Evolutionary conservation across 2,797 vertebrate species (phyloP).

Genomic region (Lutjanus campechanus): DNA sequence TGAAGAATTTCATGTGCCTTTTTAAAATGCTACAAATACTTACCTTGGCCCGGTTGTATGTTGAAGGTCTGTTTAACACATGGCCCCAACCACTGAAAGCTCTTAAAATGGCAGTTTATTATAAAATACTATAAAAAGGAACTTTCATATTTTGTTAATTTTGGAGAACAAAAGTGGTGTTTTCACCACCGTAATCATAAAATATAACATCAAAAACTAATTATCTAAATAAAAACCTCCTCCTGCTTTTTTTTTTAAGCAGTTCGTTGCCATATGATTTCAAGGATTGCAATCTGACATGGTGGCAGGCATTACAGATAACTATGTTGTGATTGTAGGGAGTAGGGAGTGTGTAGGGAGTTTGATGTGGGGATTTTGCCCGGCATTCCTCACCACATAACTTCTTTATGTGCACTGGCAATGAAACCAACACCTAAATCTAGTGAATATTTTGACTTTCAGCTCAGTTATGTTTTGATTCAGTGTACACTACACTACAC

Average conservation of each 20-base stretch:
- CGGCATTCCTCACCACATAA: neutral
- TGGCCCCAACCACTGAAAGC: neutral
- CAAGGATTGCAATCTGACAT: too few species aligned
- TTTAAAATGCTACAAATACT: neutral
- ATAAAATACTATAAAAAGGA: too few species aligned
- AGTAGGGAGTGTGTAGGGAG: too few species aligned
- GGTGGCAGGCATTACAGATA: too few species aligned
- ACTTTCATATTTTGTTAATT: too few species aligned
- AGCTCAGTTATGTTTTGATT: too few species aligned
- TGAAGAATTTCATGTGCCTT: neutral
- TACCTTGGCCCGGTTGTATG: neutral
- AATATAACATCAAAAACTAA: too few species aligned
- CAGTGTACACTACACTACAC: neutral
- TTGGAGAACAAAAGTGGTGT: too few species aligned
- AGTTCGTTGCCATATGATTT: too few species aligned
- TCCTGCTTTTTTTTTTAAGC: too few species aligned
- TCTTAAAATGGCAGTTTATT: neutral
- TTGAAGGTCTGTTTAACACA: neutral
- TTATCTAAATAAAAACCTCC: too few species aligned
- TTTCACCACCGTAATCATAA: too few species aligned
- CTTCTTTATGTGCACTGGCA: neutral
- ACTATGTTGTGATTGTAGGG: neutral
- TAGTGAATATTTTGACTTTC: neutral
- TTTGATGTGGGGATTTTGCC: neutral
- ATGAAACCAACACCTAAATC: neutral